Base-by-base conservation (phyloP, 2,888 invertebrate genomes). In the Drosophila anomalata region DNA sequence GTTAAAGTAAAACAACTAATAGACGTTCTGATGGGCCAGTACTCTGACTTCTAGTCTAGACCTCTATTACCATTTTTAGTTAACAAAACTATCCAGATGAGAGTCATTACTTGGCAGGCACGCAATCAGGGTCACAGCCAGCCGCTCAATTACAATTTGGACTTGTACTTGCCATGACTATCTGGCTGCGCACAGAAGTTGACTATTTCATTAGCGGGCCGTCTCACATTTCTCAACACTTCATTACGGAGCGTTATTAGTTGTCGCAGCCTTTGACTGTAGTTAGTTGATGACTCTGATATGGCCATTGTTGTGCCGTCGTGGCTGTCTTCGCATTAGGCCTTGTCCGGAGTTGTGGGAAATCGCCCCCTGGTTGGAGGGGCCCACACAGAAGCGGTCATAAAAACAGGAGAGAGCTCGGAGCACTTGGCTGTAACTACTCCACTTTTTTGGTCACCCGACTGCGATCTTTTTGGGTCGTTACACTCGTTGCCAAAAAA, bases 161-260 rank as follows among this genome's bases (percentile, higher is more conserved):
- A 4, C 36, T 24, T 47, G 46, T 54, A 54, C 29, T 46, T 14
- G 36, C 20, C 57, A 56, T 54, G 39, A 50, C 65, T 63, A 66
- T 77, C 79, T 75, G 66, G 12, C n/a, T 6, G 36, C 72, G 71
- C 70, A 70, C 51, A 70, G 8, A 42, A 59, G 52, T 67, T 72
- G 78, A 66, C 60, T 60, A 71, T 81, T 86, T 79, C 81, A 86
- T 86, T 83, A 83, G 71, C 68, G 58, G 42, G 39, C 50, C 65
- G 63, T 29, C 69, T 74, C 68, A 73, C 77, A 73, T 75, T 72
- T 73, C 78, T 59, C 73, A 83, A 75, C 79, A 77, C 76, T 86
- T 80, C 72, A 83, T 83, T 80, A 83, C 42, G 44, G 71, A 71
- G 70, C 53, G 59, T 72, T 77, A 79, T 79, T 79, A 79, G 79